Base-by-base conservation (phyloP, 2,888 invertebrate species). In the Ellobium chinense region DNA sequence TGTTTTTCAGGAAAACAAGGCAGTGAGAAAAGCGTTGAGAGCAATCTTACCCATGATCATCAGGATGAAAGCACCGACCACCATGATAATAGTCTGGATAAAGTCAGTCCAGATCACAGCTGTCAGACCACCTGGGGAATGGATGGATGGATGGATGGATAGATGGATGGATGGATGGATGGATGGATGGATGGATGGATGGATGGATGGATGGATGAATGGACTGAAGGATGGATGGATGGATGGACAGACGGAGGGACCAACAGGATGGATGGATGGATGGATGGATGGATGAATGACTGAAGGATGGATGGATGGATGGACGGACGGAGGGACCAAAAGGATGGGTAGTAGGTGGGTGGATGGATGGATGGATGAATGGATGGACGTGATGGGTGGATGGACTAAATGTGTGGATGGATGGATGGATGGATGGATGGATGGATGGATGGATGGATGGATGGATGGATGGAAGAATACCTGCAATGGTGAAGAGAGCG, bases 61-160 rank as follows among this genome's bases (percentile, higher is more conserved):
- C 5, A 80, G 66, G 5, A 80, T 65, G 60, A 69, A 80, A 31
- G 69, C 80, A n/a, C 80, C 68, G 27, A 39, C 68, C 27, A 72
- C 60, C 56, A 79, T 79, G 12, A 79, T 78, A 14, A 78, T 62
- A 18, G 78, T 69, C 29, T 62, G 69, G 12, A 69, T 78, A n/a
- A 78, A 93, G 83, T 94, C 94, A 12, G 94, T 94, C 94, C 94
- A 94, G 46, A 94, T 94, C 2, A 94, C 94, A 12, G 94, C 94
- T 9, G 94, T 93, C 36, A 94, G 88, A 0, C 94, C 94, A 69
- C 94, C 94, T 92, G 83, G 21, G 18, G 46, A 18, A 46, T 12
- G 46, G 18, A 46, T 18, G 18, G 46, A 46, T 12, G 18, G 70
- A 69, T 27, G 14, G 54, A 29, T 29, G 37, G n/a, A 27, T 54